These are phyloP conservation scores for Isichthys henryi DNA, from an alignment of 2,113 vertebrate species.

Conservation along the genomic window DNA sequence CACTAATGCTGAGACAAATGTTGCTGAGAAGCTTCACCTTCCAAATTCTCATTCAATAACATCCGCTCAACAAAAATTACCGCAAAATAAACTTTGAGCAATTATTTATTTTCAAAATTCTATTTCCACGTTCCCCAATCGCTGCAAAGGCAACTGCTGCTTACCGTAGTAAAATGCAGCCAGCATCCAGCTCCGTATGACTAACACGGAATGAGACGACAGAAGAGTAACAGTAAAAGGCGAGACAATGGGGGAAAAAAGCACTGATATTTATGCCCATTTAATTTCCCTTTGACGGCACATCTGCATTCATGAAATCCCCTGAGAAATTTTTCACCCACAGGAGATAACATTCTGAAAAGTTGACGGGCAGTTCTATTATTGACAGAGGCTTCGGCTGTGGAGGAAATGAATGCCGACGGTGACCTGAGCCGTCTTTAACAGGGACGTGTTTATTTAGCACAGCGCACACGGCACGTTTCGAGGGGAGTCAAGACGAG, in stretches of 20 bases:
- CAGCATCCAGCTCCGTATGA: not conserved
- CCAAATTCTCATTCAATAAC: not conserved
- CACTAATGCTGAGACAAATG: not conserved
- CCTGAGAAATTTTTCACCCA: constrained; percentile 33
- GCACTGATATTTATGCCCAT: constrained; percentile 29
- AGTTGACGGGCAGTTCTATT: constrained; percentile 47
- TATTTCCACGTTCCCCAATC: not conserved
- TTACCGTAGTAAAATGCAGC: not conserved
- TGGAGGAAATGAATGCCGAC: constrained; percentile 54
- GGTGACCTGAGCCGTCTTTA: constrained; percentile 50
- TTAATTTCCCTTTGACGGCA: constrained; percentile 42
- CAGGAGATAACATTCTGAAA: constrained; percentile 41
- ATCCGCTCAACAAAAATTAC: not conserved
- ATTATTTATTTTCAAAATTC: not conserved
- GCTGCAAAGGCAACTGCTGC: not conserved
- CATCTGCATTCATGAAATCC: constrained; percentile 40
- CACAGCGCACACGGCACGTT: constrained; percentile 43
- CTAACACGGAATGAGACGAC: not conserved
- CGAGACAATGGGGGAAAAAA: constrained; percentile 40
- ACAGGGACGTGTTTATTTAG: constrained; percentile 47
- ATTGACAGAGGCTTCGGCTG: constrained; percentile 55
- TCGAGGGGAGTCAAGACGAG: constrained; percentile 45
- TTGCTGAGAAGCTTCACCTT: not conserved
- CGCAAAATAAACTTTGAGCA: not conserved
- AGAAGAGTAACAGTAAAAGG: not conserved